These are phyloP conservation scores for Danio choprae DNA, from an alignment of 2,797 vertebrate genomes.

Conservation along the genomic window DNA sequence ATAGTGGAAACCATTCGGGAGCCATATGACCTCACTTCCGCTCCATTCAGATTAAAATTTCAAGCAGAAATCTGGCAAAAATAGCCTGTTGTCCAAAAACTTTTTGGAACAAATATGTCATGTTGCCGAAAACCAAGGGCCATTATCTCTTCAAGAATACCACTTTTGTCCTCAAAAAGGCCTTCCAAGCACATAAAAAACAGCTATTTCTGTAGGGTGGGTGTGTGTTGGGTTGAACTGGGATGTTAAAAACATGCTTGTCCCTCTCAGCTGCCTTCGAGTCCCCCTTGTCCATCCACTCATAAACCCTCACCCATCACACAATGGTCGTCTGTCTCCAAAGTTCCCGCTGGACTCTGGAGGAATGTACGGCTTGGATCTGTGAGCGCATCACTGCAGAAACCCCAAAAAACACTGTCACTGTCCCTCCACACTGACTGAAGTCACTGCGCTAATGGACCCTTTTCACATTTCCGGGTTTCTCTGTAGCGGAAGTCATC, in stretches of 20 bases:
- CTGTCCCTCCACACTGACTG: background rate
- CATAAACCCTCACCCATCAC: slow-evolving; percentile 21
- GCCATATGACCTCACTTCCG: slow-evolving; percentile 1
- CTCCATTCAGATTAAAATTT: background rate
- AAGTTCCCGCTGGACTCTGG: slow-evolving; percentile 36
- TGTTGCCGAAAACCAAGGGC: background rate
- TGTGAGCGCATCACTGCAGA: slow-evolving; percentile 11
- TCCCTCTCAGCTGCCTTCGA: slow-evolving; percentile 24
- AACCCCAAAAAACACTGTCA: background rate
- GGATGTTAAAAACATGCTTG: slow-evolving; percentile 41
- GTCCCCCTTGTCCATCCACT: slow-evolving; percentile 30
- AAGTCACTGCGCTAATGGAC: background rate
- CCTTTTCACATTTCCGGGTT: too few relatives aligned
- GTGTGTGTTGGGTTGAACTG: slow-evolving; percentile 1
- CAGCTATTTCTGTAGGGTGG: slow-evolving; percentile 32
- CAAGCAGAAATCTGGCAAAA: background rate
- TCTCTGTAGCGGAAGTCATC: too few relatives aligned
- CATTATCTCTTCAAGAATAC: slow-evolving; percentile 28
- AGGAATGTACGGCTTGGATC: slow-evolving; percentile 57
- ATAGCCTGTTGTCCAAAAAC: background rate
- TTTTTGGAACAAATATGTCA: slow-evolving; percentile 30
- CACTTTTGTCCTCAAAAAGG: slow-evolving; percentile 31
- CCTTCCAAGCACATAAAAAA: slow-evolving; percentile 32
- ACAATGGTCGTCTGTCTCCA: slow-evolving; percentile 55
- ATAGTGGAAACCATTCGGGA: background rate